Evolutionary conservation across 2,888 invertebrate genomes (phyloP), one percentile per base, ranked within the genome.

Genomic region (Alloplasta piceator): DNA sequence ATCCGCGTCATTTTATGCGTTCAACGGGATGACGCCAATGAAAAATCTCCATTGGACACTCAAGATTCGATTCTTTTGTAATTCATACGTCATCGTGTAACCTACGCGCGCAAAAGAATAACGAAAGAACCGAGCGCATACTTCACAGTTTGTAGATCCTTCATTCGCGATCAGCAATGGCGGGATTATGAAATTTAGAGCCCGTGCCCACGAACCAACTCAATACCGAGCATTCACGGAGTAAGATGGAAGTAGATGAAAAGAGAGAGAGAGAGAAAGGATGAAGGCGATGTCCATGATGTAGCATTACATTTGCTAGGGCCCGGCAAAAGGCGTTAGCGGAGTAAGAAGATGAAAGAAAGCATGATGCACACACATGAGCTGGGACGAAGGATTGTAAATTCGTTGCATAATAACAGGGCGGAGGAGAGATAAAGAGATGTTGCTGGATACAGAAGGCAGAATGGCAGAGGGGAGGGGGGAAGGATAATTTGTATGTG

Each of bases 301-400:
- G 26, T 26, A 26, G 26, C 26, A 3, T 3, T 55, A 72, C 61
- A 36, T 72, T 72, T 72, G 61, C 50, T 52, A 63, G 26, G 26
- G 12, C 63, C 26, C 26, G 3, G 26, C 3, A 76, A 61, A 68
- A 80, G 72, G 80, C 80, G 80, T 81, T 52, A 50, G 73, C 70
- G 61, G 46, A 66, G 48, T 46, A 74, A 16, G 36, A 66, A 50
- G 74, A 78, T 78, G 63, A 78, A 78, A 81, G 78, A 81, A 78
- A 81, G 78, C 78, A 78, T 66, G 39, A 3, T 26, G 26, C 26
- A 26, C 26, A 26, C 72, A 38, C 48, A 12, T 43, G 66, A 3
- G 38, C 39, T 9, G 43, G 50, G 64, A 68, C 12, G 12, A 61
- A 46, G 60, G 60, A 39, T 58, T 48, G 16, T 9, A 6, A 50